A percentile compares a stretch with the other conserved stretches of the same genome.
These are phyloP conservation scores for Sorex araneus DNA, from an alignment of 2,113 vertebrate species.

Conservation along the genomic window DNA sequence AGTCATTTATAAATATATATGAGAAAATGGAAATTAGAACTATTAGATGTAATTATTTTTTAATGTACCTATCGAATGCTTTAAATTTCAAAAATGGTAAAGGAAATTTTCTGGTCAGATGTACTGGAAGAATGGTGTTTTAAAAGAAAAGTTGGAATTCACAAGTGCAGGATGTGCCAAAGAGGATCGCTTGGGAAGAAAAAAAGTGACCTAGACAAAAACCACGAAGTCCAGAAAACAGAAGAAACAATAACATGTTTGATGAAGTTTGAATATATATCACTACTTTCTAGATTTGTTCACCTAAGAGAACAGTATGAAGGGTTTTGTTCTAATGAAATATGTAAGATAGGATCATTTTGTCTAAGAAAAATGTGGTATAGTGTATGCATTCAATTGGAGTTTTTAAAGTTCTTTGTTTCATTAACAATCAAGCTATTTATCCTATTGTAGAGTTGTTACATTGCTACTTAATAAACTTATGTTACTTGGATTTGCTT, in stretches of 20 bases:
- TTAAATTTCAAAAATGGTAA: background rate
- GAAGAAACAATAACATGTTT: background rate
- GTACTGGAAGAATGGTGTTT: background rate
- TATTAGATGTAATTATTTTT: background rate
- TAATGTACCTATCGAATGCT: background rate
- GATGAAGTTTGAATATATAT: background rate
- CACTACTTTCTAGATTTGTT: background rate
- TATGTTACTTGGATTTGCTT: background rate
- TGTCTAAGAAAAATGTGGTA: background rate
- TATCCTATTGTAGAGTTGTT: fast-evolving
- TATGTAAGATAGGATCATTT: background rate
- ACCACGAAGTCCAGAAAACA: background rate
- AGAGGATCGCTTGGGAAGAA: background rate
- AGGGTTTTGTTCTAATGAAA: background rate
- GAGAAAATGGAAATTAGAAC: background rate
- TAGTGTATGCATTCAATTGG: background rate
- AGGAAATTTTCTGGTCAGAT: background rate
- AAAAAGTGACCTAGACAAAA: background rate
- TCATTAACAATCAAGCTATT: background rate
- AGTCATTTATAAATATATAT: background rate
- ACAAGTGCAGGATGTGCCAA: background rate
- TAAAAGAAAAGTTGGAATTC: background rate
- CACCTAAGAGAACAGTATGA: background rate
- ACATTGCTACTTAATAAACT: background rate
- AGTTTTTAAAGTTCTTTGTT: background rate